Evolutionary conservation across 2,888 invertebrate genomes (phyloP), one percentile per base, ranked within the genome.

Genomic region (Calameuta pallipes): DNA sequence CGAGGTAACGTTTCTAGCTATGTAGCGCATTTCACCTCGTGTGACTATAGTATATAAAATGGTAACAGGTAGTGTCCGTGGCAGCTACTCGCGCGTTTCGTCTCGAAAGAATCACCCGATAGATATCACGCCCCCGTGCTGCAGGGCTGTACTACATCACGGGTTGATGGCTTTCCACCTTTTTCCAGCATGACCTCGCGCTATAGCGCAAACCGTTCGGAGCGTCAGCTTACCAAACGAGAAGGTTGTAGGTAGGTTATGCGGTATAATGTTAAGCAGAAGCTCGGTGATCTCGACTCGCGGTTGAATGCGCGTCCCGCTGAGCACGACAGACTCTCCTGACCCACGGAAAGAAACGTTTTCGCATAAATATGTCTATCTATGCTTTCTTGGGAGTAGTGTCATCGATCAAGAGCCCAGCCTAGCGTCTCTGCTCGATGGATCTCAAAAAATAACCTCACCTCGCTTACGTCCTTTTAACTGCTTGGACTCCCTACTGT

Each of bases 61-160:
- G 35, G 76, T 75, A 74, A 71, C 77, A 71, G 15, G 70, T 12
- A 41, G 68, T 30, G 33, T 35, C 6, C 31, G 73, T 30, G 69
- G 69, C 41, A 69, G 75, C 30, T 75, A 56, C 78, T 73, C 35
- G 36, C 34, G 69, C 75, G 75, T 74, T 81, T 73, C 70, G 31
- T 73, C 77, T 76, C 73, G 74, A 81, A 79, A 75, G 76, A 80
- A 81, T 73, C 68, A 71, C 69, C 75, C 79, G 76, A 76, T 79
- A 80, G 81, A 81, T 78, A 81, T 81, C 79, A 77, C 69, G 81
- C 78, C 80, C 79, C 80, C 80, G 79, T 78, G 73, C 69, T 73
- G 68, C 73, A 75, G 79, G 77, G 76, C 79, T 73, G 75, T 79
- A 41, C 80, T 80, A 75, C 79, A 80, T 79, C 81, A 78, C 75